These are phyloP conservation scores for Pyralis farinalis DNA, from an alignment of 2,888 invertebrate species.

Conservation along the genomic window DNA sequence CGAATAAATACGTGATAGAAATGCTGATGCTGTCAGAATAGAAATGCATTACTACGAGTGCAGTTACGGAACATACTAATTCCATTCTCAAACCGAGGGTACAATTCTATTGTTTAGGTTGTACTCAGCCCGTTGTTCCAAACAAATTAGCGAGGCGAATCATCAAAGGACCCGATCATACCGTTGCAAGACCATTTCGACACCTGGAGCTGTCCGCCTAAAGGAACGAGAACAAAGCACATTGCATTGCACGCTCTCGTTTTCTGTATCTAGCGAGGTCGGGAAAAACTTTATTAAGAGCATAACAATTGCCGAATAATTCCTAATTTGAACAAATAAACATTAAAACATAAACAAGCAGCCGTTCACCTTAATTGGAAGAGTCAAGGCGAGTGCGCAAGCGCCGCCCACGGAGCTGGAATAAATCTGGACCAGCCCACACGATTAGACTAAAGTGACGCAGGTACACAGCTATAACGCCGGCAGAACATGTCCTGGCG, in stretches of 20 bases:
- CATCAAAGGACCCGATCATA: slow-evolving; percentile 41
- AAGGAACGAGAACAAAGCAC: slow-evolving; percentile 14
- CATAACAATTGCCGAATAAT: slow-evolving; percentile 39
- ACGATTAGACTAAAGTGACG: slow-evolving; percentile 44
- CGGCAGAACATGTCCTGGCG: slow-evolving; percentile 13
- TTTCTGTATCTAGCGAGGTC: slow-evolving; percentile 4
- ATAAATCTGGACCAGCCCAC: slow-evolving; percentile 65
- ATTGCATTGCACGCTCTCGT: slow-evolving; percentile 3
- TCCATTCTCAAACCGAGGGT: slow-evolving; percentile 29
- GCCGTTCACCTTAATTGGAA: slow-evolving; percentile 60
- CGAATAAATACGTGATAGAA: neutral
- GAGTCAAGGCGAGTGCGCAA: slow-evolving; percentile 48
- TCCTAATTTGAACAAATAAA: slow-evolving; percentile 55
- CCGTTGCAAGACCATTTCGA: slow-evolving; percentile 29
- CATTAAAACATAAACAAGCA: slow-evolving; percentile 53
- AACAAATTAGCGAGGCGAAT: slow-evolving; percentile 44
- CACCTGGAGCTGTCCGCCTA: slow-evolving; percentile 21
- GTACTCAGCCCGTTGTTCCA: slow-evolving; percentile 36
- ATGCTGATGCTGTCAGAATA: slow-evolving; percentile 2
- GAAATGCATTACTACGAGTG: neutral
- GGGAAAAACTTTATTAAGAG: neutral
- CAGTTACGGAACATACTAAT: slow-evolving; percentile 6
- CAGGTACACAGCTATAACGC: slow-evolving; percentile 16
- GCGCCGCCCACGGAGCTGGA: slow-evolving; percentile 43
- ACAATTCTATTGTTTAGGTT: slow-evolving; percentile 62